These are phyloP conservation scores for Oryctolagus cuniculus DNA, from an alignment of 2,113 vertebrate species.

Conservation along the genomic window DNA sequence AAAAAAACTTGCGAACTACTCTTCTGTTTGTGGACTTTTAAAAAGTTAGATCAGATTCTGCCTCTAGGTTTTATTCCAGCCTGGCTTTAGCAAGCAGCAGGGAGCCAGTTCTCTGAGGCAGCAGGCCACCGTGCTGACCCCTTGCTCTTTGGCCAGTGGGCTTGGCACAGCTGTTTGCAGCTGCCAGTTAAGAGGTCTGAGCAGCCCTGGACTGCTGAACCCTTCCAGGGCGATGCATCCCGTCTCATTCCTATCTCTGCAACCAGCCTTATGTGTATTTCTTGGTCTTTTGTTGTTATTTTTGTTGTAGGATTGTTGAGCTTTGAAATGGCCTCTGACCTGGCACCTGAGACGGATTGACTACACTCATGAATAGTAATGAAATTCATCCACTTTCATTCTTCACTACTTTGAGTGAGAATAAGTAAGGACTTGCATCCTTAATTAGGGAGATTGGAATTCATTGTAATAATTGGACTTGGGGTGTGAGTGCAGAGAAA, in stretches of 20 bases:
- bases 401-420: constrained; percentile 51
- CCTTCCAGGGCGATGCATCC: not conserved
- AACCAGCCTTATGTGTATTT: not conserved
- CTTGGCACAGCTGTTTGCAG: not conserved
- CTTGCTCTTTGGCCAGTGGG: constrained; percentile 17
- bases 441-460: constrained; percentile 68
- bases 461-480: constrained; percentile 67
- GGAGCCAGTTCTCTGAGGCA: not conserved
- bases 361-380: constrained; percentile 56
- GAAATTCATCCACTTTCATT: constrained; percentile 47
- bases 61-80: not conserved
- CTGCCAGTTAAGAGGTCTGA: not conserved
- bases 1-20: not conserved
- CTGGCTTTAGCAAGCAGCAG: constrained; percentile 9
- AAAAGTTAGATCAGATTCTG: not conserved
- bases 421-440: constrained; percentile 54
- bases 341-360: constrained; percentile 36
- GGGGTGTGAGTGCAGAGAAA: constrained; percentile 54
- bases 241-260: constrained; percentile 34
- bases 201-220: not conserved
- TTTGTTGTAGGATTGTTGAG: constrained; percentile 20
- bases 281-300: constrained; percentile 14
- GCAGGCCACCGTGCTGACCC: not conserved
- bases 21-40: not conserved
- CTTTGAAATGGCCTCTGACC: constrained; percentile 7